These are phyloP conservation scores for Cantharis flavilabris DNA, from an alignment of 2,888 invertebrate genomes.

Conservation along the genomic window DNA sequence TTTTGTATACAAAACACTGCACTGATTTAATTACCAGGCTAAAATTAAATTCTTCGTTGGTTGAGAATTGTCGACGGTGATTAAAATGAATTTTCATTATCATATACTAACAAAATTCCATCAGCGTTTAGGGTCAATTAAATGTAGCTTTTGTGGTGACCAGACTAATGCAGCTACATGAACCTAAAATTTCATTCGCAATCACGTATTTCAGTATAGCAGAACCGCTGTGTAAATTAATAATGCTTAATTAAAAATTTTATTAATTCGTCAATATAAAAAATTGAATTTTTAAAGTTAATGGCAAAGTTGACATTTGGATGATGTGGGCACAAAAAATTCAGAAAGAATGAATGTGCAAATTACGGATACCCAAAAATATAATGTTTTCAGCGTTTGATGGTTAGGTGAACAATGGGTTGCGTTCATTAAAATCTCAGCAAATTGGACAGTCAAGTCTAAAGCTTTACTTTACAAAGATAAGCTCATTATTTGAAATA, in stretches of 20 bases:
- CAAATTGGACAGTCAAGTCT: neutral
- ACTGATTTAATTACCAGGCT: neutral
- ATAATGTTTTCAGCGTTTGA: neutral
- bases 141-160: neutral
- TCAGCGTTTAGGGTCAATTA: neutral
- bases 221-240: neutral
- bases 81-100: neutral
- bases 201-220: neutral
- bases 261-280: neutral
- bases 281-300: neutral
- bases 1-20: neutral
- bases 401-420: neutral
- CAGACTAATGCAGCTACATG: neutral
- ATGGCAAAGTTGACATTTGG: neutral
- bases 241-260: neutral
- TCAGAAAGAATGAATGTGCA: neutral
- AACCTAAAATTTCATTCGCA: neutral
- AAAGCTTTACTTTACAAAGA: neutral
- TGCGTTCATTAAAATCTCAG: neutral
- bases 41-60: neutral
- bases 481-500: neutral
- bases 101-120: neutral
- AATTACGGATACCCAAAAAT: neutral
- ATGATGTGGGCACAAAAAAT: neutral
- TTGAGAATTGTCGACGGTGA: neutral